Evolutionary conservation across 2,797 vertebrate species (phyloP).

Genomic region (Myotis planiceps): DNA sequence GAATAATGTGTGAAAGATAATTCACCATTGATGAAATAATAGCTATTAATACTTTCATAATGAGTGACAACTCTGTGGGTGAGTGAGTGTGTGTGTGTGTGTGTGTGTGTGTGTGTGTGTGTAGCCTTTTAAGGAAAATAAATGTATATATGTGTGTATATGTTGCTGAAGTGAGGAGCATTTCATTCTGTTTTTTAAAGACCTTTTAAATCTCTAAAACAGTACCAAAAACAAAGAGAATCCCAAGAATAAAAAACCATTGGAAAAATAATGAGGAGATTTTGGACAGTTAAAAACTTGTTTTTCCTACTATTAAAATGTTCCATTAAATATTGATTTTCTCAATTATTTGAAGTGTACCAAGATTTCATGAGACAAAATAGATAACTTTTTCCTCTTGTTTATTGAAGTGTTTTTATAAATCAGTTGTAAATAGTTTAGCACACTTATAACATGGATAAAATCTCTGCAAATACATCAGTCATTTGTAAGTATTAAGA

Average conservation of each 20-base stretch:
- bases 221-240: background rate
- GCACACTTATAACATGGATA: background rate
- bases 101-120: background rate
- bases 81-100: background rate
- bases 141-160: background rate
- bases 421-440: background rate
- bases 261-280: background rate
- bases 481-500: background rate
- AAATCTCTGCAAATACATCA: background rate
- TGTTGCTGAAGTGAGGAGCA: background rate
- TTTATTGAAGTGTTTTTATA: background rate
- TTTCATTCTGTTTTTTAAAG: background rate
- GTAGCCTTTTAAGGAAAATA: background rate
- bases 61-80: background rate
- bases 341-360: background rate
- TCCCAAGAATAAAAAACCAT: background rate
- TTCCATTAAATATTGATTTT: background rate
- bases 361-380: background rate
- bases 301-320: background rate
- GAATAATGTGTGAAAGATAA: slow-evolving; percentile 39
- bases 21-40: background rate
- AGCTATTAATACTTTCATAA: slow-evolving; percentile 17
- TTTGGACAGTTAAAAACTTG: background rate
- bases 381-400: background rate
- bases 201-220: background rate